Evolutionary conservation across 2,797 vertebrate genomes (phyloP).

Genomic region (Chrysolophus pictus): DNA sequence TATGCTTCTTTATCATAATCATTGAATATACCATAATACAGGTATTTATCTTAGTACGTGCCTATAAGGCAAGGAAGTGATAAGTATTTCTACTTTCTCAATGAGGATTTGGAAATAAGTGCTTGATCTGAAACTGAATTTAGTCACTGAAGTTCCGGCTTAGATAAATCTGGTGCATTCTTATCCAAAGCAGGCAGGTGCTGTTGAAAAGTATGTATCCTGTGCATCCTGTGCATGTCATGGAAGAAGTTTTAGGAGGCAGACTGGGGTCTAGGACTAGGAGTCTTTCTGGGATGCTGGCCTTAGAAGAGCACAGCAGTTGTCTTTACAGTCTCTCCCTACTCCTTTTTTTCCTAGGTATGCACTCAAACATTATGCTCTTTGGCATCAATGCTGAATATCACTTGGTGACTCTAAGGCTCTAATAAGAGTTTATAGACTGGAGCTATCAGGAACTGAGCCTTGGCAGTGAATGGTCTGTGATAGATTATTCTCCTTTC

Average conservation of each 20-base stretch:
- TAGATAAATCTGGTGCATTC: not conserved
- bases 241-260: not conserved
- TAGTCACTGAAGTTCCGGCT: not conserved
- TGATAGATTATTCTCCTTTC: fast-evolving
- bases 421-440: not conserved
- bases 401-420: not conserved
- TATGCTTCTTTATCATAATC: conserved; percentile 26
- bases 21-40: not conserved
- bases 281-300: not conserved
- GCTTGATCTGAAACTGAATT: not conserved
- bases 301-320: not conserved
- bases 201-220: not conserved
- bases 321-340: not conserved
- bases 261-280: not conserved
- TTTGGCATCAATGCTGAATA: not conserved
- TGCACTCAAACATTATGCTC: not conserved
- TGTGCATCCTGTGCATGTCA: not conserved
- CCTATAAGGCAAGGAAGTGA: not conserved
- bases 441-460: not conserved
- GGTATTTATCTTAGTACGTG: not conserved
- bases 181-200: not conserved
- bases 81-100: not conserved
- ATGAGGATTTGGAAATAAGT: not conserved
- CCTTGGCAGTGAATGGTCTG: not conserved
- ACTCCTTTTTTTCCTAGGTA: not conserved